Conservation (phyloP, 2,113 vertebrate species). For the Tichodroma muraria region DNA sequence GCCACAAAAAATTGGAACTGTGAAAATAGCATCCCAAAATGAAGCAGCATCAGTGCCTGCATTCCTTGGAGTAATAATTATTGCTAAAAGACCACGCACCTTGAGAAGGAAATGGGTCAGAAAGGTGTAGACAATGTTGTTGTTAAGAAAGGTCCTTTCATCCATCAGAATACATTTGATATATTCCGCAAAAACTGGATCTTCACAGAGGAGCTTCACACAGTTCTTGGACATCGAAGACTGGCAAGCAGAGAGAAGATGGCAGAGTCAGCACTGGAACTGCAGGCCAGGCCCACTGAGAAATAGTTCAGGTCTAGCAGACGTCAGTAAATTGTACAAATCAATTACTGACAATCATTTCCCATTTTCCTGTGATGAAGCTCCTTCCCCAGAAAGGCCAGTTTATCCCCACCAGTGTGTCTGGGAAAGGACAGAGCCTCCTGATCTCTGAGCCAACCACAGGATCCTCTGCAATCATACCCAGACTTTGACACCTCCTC, state of each 20-base stretch:
- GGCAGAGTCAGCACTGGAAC: neutral
- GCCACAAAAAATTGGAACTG: neutral
- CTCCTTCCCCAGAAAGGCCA: neutral
- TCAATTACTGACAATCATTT: neutral
- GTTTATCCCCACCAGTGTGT: fast-evolving
- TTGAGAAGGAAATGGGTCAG: constrained; percentile 94
- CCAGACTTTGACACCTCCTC: neutral
- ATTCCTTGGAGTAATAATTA: neutral
- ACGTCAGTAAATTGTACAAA: neutral
- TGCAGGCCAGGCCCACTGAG: neutral
- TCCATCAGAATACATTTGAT: constrained; percentile 98
- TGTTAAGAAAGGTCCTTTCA: constrained; percentile 94
- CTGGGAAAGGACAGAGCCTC: neutral
- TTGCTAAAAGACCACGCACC: constrained; percentile 53
- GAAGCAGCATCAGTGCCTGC: neutral
- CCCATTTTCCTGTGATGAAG: neutral
- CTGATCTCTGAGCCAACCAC: neutral
- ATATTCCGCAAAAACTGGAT: constrained; percentile 95
- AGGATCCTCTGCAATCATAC: neutral
- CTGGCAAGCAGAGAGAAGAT: constrained; percentile 60
- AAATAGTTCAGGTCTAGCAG: neutral
- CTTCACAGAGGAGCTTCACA: constrained; percentile 95
- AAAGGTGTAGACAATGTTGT: constrained; percentile 91
- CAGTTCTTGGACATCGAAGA: constrained; percentile 91
- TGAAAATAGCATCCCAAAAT: neutral